Conservation (phyloP, 1,140 invertebrate species). For the Nixonia krombeini region DNA sequence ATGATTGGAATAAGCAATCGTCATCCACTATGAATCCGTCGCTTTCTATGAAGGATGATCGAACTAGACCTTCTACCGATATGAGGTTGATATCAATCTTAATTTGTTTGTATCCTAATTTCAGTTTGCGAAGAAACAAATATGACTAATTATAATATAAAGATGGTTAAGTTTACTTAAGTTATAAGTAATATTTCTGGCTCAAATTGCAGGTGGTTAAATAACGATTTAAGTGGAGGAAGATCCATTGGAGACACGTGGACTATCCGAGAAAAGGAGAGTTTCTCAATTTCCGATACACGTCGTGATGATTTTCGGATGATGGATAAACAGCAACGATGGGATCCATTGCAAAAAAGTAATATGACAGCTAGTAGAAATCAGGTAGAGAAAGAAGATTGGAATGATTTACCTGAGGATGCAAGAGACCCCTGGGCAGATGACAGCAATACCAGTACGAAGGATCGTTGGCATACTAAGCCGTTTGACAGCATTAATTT, state of each 20-base stretch:
- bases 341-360: conserved; percentile 43
- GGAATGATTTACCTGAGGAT: conserved; percentile 66
- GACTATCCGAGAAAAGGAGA: conserved; percentile 54
- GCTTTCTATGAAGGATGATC: not conserved
- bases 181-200: too few species aligned
- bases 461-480: conserved; percentile 33
- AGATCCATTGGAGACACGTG: conserved; percentile 41
- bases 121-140: too few species aligned
- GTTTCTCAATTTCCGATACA: conserved; percentile 17
- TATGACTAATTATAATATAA: too few species aligned
- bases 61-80: not conserved
- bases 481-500: conserved; percentile 1
- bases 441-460: conserved; percentile 40
- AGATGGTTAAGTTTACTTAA: too few species aligned
- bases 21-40: not conserved
- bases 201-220: conserved; percentile 29
- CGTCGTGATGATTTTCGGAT: conserved; percentile 37
- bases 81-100: too few species aligned
- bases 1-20: conserved; percentile 5
- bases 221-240: conserved; percentile 4
- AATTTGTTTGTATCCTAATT: too few species aligned
- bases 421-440: conserved; percentile 69
- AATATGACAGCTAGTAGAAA: conserved; percentile 18
- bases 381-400: conserved; percentile 58
- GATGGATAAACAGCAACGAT: conserved; percentile 27